phyloP scores from a whole-genome alignment of 2,888 invertebrate genomes.

The Malthinus seriepunctatus region DNA sequence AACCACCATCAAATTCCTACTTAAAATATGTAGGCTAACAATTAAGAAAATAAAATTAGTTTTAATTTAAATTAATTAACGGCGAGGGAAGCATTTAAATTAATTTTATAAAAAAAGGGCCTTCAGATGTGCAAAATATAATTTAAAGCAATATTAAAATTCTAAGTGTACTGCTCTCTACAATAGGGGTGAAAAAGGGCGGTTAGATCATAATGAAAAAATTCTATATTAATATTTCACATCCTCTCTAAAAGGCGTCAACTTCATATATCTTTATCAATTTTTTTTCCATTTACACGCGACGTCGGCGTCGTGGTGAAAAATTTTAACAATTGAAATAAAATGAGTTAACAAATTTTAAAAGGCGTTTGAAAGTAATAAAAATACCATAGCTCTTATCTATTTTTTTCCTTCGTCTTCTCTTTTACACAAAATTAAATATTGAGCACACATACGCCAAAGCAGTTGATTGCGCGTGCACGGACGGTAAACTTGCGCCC shows the following conservation, averaged over 20 bases:
- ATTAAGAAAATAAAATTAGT: no score
- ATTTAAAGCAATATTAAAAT: constrained; percentile 22
- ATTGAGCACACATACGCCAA: constrained; percentile 8
- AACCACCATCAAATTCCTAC: no score
- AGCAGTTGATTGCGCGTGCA: constrained; percentile 13
- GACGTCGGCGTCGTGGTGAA: constrained; percentile 1
- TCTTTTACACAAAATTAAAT: constrained; percentile 12
- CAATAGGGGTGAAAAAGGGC: constrained; percentile 3
- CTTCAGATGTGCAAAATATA: neutral
- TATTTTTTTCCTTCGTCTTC: constrained; percentile 2
- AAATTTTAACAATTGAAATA: neutral
- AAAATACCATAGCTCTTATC: neutral
- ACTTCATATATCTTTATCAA: constrained; percentile 18
- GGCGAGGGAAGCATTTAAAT: no score
- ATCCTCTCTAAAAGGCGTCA: constrained; percentile 12
- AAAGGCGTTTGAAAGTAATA: neutral
- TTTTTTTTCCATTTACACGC: constrained; percentile 8
- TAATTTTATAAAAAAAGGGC: constrained; percentile 11
- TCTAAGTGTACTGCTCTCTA: constrained; percentile 9
- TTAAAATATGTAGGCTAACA: no score
- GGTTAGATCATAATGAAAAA: constrained; percentile 8
- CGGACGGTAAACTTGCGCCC: constrained; percentile 19
- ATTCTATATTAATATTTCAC: constrained; percentile 18
- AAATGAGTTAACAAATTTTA: neutral
- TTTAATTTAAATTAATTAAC: no score